phyloP scores from a whole-genome alignment of 2,113 vertebrate genomes.

The Garra rufa region DNA sequence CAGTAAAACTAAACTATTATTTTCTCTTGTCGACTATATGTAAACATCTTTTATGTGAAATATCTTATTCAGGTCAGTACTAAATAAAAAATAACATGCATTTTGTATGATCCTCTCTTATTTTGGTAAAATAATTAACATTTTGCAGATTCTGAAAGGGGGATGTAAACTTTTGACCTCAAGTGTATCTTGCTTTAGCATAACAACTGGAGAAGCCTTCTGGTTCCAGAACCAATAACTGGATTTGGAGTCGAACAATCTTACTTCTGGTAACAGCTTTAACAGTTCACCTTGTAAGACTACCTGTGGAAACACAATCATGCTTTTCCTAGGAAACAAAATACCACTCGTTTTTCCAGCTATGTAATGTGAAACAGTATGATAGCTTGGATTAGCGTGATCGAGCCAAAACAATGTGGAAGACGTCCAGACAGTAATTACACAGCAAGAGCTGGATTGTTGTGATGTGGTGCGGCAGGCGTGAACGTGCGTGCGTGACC shows the following conservation, averaged over 20 bases:
- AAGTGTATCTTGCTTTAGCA: background rate
- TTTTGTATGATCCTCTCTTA: too few relatives aligned
- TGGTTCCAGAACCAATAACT: too few relatives aligned
- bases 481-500: conserved; percentile 53
- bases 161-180: too few relatives aligned
- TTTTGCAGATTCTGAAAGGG: too few relatives aligned
- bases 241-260: too few relatives aligned
- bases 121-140: too few relatives aligned
- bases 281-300: background rate
- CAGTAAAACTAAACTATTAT: too few relatives aligned
- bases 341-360: conserved; percentile 15
- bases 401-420: conserved; percentile 60
- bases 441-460: conserved; percentile 63
- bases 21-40: too few relatives aligned
- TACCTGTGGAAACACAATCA: background rate
- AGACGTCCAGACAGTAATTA: conserved; percentile 69
- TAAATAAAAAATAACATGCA: too few relatives aligned
- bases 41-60: too few relatives aligned
- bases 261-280: background rate
- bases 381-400: conserved; percentile 28
- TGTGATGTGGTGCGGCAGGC: conserved; percentile 65
- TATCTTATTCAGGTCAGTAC: too few relatives aligned
- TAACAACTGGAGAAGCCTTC: background rate
- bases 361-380: conserved; percentile 4
- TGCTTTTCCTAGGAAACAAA: background rate